phyloP scores from a whole-genome alignment of 1,140 invertebrate species.

The Holotrichia oblita region DNA sequence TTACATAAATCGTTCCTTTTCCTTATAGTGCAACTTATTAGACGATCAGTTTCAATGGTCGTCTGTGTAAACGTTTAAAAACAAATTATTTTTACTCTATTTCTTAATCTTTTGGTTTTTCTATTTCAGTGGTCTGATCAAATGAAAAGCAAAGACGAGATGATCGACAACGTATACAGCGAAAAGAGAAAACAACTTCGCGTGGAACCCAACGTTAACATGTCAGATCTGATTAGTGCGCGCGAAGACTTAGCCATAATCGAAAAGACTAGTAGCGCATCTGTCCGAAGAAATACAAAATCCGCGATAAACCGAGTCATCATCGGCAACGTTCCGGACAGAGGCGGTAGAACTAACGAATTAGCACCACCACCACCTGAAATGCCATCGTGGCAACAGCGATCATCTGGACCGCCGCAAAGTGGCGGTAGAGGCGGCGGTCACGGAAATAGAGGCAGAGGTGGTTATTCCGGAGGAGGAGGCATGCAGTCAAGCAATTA shows the following conservation, averaged over 20 bases:
- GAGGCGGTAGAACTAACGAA: conserved; percentile 89
- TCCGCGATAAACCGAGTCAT: conserved; percentile 86
- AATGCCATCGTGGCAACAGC: conserved; percentile 92
- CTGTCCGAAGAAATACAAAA: conserved; percentile 81
- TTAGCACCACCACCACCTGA: conserved; percentile 92
- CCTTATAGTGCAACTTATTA: no score
- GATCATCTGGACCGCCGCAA: conserved; percentile 54
- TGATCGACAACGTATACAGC: conserved; percentile 76
- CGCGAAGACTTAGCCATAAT: conserved; percentile 83
- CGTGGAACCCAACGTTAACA: conserved; percentile 69
- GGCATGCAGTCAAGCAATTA: conserved; percentile 40
- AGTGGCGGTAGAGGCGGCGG: conserved; percentile 52
- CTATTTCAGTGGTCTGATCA: conserved; percentile 84
- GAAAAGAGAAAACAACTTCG: conserved; percentile 72
- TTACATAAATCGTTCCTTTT: no score
- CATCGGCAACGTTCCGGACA: conserved; percentile 86
- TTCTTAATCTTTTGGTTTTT: no score
- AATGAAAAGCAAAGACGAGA: conserved; percentile 75
- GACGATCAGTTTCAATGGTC: no score
- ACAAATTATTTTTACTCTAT: no score
- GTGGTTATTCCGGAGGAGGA: conserved; percentile 47
- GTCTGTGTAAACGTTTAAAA: no score
- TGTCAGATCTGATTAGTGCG: conserved; percentile 82
- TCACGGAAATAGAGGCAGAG: conserved; percentile 54
- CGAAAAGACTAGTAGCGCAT: conserved; percentile 87